Conservation (phyloP, 2,113 vertebrate species). For the Cinclus mexicanus region DNA sequence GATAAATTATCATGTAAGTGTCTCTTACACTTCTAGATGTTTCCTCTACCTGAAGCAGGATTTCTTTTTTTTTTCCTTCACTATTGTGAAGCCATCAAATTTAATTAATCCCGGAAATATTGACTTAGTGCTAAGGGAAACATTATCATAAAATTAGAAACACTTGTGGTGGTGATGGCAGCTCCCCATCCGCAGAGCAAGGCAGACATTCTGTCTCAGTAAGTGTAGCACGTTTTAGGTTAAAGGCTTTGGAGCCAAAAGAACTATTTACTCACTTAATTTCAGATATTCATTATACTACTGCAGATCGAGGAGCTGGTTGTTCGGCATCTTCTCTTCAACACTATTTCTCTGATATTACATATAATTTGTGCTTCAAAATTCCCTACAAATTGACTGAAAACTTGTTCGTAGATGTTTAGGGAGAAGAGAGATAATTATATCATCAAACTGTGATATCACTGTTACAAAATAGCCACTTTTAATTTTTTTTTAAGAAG, state of each 20-base stretch:
- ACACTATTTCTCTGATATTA: neutral
- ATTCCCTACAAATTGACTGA: neutral
- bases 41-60: neutral
- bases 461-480: neutral
- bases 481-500: neutral
- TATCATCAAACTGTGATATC: neutral
- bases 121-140: conserved; percentile 17
- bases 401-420: neutral
- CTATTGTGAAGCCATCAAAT: neutral
- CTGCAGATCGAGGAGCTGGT: neutral
- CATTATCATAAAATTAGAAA: neutral
- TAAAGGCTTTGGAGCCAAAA: neutral
- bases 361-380: neutral
- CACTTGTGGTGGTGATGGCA: neutral
- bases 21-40: neutral
- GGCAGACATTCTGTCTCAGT: neutral
- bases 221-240: neutral
- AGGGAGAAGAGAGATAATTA: neutral
- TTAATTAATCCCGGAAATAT: conserved; percentile 39
- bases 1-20: neutral
- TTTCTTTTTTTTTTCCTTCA: neutral
- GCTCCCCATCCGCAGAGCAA: neutral
- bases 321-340: neutral
- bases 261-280: neutral
- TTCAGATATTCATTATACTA: neutral